Evolutionary conservation across 1,140 invertebrate species (phyloP).

Genomic region (Euura saliciscinereae): DNA sequence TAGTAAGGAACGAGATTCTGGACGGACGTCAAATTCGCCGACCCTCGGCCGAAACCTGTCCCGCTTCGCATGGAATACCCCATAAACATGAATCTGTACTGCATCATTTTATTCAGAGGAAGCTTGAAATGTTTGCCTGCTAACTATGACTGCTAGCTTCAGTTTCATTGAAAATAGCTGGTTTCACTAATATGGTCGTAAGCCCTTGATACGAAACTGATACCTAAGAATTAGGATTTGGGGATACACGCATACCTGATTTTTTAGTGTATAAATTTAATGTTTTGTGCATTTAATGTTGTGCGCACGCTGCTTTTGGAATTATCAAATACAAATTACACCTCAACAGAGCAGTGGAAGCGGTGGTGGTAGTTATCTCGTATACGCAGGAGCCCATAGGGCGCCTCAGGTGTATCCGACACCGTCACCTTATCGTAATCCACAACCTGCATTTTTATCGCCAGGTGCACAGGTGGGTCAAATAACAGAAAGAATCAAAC

Average conservation of each 20-base stretch:
- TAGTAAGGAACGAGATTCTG: too few relatives aligned
- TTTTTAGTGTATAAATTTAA: neutral
- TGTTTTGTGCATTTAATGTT: neutral
- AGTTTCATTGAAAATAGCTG: too few relatives aligned
- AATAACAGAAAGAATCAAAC: neutral
- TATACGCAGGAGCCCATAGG: constrained; percentile 57
- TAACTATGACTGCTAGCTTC: too few relatives aligned
- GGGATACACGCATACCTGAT: neutral
- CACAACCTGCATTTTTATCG: constrained; percentile 59
- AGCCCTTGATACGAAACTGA: too few relatives aligned
- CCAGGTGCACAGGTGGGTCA: constrained; percentile 54
- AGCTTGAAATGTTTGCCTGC: too few relatives aligned
- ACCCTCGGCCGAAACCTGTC: too few relatives aligned
- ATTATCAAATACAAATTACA: constrained; percentile 35
- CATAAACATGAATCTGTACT: too few relatives aligned
- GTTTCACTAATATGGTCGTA: too few relatives aligned
- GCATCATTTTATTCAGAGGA: too few relatives aligned
- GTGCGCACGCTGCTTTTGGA: constrained; percentile 51
- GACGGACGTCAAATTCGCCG: too few relatives aligned
- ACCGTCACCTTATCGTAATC: constrained; percentile 58
- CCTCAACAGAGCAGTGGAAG: constrained; percentile 48
- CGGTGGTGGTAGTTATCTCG: constrained; percentile 50
- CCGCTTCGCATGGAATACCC: too few relatives aligned
- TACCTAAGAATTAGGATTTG: neutral
- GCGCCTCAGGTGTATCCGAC: constrained; percentile 58